Base-by-base conservation (phyloP, 2,113 vertebrate species). In the Callopanchax toddi region DNA sequence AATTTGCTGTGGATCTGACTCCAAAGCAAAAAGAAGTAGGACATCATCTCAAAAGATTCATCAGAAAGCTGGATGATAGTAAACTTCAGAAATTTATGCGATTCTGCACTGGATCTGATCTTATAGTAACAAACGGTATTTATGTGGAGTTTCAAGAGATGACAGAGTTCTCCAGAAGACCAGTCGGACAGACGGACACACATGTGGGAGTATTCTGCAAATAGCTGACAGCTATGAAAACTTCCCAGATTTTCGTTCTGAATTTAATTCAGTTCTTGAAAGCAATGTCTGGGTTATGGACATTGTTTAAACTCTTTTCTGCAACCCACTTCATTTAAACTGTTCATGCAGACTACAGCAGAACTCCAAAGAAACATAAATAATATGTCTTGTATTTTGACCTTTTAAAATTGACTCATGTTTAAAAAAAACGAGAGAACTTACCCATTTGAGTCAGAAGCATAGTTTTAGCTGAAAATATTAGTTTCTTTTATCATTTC, bases 61-160 rank as follows among this genome's bases (percentile, higher is more conserved):
- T 26, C 26, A 26, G 26, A 26, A 6, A 26, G 26, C 26, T 26
- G 6, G 25, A 74, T 17, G 49, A 74, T 22, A 49, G 5, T 11
- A 69, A 74, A 59, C 54, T 69, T 36, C 25, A 52, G 37, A 69
- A 43, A 23, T 68, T 1, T 69, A 20, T 78, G 44, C 2, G 20
- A 4, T 72, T 72, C 56, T 58, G 57, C 44, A 67, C 52, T 0
- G 39, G 8, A 44, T 59, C 59, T 43, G 48, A 80, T 39, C 23
- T 53, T 11, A 13, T 69, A 11, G 32, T 73, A 15, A 46, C 32
- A 52, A 21, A 66, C n/a, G 6, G 26, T 26, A 26, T 26, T 26
- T 6, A 26, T 26, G 26, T 26, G 29, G 29, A 32, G 10, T 32
- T 66, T 60, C 51, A 44, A 60, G 74, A 40, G 32, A 70, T 40